A percentile compares a stretch with the other conserved stretches of the same genome.
Evolutionary conservation across 2,797 vertebrate genomes (phyloP).

Genomic region (Sphenopsis melanotis): DNA sequence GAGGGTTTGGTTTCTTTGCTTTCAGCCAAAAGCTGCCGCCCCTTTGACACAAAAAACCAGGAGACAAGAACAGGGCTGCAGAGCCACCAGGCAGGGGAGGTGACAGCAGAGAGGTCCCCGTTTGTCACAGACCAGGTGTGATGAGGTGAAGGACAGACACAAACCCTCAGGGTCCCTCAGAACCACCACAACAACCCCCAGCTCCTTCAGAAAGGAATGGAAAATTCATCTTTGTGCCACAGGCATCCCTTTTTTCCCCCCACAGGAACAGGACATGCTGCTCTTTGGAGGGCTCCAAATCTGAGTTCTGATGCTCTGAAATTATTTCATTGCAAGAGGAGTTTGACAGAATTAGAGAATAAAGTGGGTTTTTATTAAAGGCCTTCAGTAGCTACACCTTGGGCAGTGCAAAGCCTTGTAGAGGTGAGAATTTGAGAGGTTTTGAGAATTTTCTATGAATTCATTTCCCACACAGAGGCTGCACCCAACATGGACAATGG

Average conservation of each 20-base stretch:
- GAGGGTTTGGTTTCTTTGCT: background rate
- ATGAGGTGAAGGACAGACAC: background rate
- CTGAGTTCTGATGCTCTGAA: background rate
- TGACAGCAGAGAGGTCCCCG: background rate
- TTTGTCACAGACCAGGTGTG: background rate
- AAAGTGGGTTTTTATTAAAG: background rate
- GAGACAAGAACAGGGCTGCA: background rate
- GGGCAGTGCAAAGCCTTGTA: background rate
- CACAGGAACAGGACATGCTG: rapidly evolving
- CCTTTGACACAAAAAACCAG: background rate
- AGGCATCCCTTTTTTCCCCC: background rate
- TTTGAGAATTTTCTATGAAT: background rate
- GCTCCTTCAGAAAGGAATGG: background rate
- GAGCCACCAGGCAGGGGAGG: background rate
- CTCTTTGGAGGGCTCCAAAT: background rate
- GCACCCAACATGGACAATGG: background rate
- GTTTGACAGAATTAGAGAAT: too few relatives aligned
- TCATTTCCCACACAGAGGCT: too few relatives aligned
- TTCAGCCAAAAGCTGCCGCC: background rate
- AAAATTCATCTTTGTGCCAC: background rate
- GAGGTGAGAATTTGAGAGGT: background rate
- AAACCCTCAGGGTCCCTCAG: background rate
- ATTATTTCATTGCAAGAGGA: background rate
- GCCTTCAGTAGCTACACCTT: background rate
- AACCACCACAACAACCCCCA: background rate